These are phyloP conservation scores for Peromyscus aztecus DNA, from an alignment of 2,797 vertebrate species.

Conservation along the genomic window DNA sequence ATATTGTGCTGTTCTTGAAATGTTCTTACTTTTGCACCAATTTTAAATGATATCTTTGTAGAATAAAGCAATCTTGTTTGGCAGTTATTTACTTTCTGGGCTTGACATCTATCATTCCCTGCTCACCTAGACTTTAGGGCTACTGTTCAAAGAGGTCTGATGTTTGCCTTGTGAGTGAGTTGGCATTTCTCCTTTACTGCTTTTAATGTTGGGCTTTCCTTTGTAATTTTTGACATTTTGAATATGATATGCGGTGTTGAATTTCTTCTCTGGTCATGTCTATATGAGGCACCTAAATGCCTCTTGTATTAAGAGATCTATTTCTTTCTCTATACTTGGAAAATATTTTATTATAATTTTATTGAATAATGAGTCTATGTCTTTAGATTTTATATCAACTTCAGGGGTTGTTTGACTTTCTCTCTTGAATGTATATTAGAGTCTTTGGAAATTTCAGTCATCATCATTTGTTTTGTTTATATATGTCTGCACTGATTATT, in stretches of 20 bases:
- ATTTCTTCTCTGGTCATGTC: neutral
- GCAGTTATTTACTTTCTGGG: neutral
- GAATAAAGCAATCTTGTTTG: neutral
- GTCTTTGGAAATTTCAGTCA: neutral
- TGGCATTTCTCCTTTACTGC: neutral
- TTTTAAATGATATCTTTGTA: neutral
- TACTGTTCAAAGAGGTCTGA: neutral
- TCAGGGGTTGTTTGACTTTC: neutral
- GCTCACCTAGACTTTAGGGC: neutral
- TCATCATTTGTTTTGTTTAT: neutral
- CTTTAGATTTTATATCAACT: neutral
- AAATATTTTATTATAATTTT: neutral
- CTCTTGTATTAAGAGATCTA: neutral
- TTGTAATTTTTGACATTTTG: neutral
- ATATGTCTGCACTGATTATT: neutral
- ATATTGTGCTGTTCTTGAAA: neutral
- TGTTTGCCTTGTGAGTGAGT: neutral
- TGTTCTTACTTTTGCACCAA: neutral
- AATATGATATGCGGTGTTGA: neutral
- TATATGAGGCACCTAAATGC: neutral
- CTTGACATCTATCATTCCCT: neutral
- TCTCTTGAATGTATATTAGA: neutral
- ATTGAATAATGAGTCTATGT: neutral
- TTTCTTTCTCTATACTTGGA: neutral
- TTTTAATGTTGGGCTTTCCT: neutral